Conservation (phyloP, 2,888 invertebrate species). For the Netelia virgata region DNA sequence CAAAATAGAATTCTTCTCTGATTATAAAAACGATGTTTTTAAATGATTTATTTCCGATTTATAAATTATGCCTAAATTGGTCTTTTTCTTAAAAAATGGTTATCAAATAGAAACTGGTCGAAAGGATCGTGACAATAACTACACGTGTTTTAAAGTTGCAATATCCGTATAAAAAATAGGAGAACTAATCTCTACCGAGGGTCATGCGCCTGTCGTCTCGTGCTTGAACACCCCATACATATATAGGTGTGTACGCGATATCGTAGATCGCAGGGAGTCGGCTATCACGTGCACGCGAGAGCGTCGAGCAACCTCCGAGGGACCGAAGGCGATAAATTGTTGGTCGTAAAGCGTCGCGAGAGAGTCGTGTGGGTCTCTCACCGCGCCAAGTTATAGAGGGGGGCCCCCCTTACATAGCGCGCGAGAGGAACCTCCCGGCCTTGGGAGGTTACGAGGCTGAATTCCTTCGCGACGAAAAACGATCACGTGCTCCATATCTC, state of each 20-base stretch:
- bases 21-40: too few species aligned
- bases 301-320: constrained; percentile 55
- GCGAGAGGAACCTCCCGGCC: constrained; percentile 45
- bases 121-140: too few species aligned
- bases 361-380: constrained; percentile 11
- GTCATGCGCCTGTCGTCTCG: constrained; percentile 20
- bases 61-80: too few species aligned
- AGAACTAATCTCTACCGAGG: too few species aligned
- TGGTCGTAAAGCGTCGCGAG: constrained; percentile 70
- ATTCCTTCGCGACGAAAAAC: constrained; percentile 68
- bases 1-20: too few species aligned
- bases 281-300: constrained; percentile 47
- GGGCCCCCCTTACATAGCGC: constrained; percentile 2
- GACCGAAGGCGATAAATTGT: constrained; percentile 71
- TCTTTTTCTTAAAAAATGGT: too few species aligned
- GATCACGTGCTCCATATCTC: constrained; percentile 33
- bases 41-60: too few species aligned
- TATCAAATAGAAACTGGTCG: too few species aligned
- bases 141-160: too few species aligned
- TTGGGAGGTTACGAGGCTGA: constrained; percentile 67
- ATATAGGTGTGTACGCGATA: constrained; percentile 29
- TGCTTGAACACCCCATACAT: neutral
- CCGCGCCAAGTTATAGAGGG: neutral
- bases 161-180: too few species aligned
- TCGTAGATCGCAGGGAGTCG: constrained; percentile 39